Conservation (phyloP, 2,797 vertebrate genomes). For the Hippocampus kuda region DNA sequence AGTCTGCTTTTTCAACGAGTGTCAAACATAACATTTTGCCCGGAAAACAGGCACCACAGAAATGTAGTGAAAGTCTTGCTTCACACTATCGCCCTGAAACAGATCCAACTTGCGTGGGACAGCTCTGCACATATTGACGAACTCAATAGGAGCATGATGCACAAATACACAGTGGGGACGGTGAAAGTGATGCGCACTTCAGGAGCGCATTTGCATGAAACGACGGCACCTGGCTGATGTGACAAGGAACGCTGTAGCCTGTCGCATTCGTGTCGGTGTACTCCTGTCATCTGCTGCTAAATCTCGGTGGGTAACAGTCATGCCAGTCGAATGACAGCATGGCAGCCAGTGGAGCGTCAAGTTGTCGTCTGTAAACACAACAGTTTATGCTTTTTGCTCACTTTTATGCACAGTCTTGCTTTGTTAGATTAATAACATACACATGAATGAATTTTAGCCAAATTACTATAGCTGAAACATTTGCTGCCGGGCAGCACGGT, state of each 20-base stretch:
- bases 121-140: not conserved
- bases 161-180: not conserved
- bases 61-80: not conserved
- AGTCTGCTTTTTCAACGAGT: not conserved
- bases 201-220: conserved; percentile 13
- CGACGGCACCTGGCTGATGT: not conserved
- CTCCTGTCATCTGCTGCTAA: conserved; percentile 29
- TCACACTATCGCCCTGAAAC: not conserved
- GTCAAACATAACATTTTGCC: not conserved
- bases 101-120: not conserved
- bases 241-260: conserved; percentile 1
- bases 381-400: not conserved
- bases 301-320: conserved; percentile 4
- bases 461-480: too few species aligned
- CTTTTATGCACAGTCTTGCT: not conserved
- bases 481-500: too few species aligned
- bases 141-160: not conserved
- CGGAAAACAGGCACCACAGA: not conserved
- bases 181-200: not conserved
- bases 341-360: conserved; percentile 11
- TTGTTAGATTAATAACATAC: too few species aligned
- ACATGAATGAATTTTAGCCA: too few species aligned
- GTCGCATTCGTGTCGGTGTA: conserved; percentile 10
- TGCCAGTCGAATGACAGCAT: conserved; percentile 15
- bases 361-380: conserved; percentile 20